Base-by-base conservation (phyloP, 2,797 vertebrate genomes). In the Diplodus puntazzo region DNA sequence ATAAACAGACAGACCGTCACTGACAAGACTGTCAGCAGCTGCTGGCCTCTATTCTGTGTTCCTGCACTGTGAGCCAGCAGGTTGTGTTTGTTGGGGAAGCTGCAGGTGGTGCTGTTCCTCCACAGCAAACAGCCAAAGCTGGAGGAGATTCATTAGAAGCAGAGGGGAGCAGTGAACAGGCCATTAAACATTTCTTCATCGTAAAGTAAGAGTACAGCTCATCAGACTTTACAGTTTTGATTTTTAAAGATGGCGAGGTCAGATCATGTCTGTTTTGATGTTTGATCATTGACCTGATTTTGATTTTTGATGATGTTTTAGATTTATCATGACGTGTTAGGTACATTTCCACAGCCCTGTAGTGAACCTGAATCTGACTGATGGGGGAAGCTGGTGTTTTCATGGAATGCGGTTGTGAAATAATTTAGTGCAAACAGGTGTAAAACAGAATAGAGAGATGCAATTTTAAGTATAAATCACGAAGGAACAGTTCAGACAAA, bases 91-190 rank as follows among this genome's bases (percentile, higher is more conserved):
- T 45, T 34, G 34, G 59, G 5, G 50, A 50, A 27, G 54, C 46
- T 78, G 69, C 78, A 59, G 77, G 49, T 65, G 83, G 75, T 4
- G 46, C 77, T 69, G 67, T 77, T 84, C 16, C 45, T 52, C 30
- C 59, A 68, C 9, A 60, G 17, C 21, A 61, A 68, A 54, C 20
- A 13, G 17, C 30, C 48, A 52, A 25, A 42, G 21, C 27, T 61
- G 21, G 2, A 45, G 18, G n/a, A 48, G n/a, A 17, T 39, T 0
- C 5, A 11, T 6, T 12, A 78, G 21, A 20, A 27, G 11, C 25
- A 69, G 27, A 60, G n/a, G 20, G 53, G 34, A 46, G n/a, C 3
- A 27, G 20, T n/a, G 53, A 25, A 58, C 9, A 14, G 43, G 30
- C 30, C 30, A 34, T 34, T 34, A 34, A 34, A 34, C 30, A 34